Evolutionary conservation across 2,888 invertebrate species (phyloP).

Genomic region (Hesperia comma): DNA sequence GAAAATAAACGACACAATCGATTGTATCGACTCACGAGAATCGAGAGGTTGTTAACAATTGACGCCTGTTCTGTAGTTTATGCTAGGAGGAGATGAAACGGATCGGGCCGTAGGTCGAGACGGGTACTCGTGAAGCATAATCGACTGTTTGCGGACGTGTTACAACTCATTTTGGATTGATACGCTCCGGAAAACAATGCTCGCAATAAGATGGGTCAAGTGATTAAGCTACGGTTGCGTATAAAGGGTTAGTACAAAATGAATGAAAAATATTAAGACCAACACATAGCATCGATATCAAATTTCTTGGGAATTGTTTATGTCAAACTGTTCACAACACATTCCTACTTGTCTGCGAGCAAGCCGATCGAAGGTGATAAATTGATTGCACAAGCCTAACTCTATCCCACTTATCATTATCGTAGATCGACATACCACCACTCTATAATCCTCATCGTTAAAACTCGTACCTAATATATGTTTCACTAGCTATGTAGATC

Average conservation of each 20-base stretch:
- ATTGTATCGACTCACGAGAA: conserved; percentile 78
- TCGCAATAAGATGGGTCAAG: conserved; percentile 67
- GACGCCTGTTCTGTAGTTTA: conserved; percentile 79
- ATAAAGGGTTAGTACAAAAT: conserved; percentile 48
- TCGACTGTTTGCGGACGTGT: conserved; percentile 20
- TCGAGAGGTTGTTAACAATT: conserved; percentile 81
- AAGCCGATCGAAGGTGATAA: neutral
- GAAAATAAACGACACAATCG: conserved; percentile 78
- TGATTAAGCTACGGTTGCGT: conserved; percentile 57
- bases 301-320: conserved; percentile 35
- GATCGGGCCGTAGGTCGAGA: conserved; percentile 79
- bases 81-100: conserved; percentile 78
- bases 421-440: neutral
- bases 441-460: no score
- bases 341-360: conserved; percentile 6
- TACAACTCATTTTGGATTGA: conserved; percentile 54
- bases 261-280: conserved; percentile 24
- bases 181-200: conserved; percentile 56
- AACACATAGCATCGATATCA: conserved; percentile 31
- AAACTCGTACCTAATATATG: no score
- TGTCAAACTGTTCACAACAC: conserved; percentile 25
- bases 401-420: neutral
- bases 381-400: neutral
- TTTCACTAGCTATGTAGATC: no score
- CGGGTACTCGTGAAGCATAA: conserved; percentile 18